These are phyloP conservation scores for Tachuris rubrigastra DNA, from an alignment of 2,113 vertebrate species.

Conservation along the genomic window DNA sequence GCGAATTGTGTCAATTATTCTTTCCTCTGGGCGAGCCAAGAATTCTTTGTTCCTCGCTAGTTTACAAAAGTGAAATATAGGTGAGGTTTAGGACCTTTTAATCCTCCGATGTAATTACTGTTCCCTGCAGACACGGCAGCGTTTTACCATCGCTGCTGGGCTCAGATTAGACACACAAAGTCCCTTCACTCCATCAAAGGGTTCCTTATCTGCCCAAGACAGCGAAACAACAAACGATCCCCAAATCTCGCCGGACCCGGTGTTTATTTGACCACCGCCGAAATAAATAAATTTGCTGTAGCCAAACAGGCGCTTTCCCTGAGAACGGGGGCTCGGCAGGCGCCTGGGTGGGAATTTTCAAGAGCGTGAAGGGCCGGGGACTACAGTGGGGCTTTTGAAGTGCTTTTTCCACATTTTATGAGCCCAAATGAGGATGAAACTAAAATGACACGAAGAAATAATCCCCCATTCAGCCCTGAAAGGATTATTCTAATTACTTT, in stretches of 20 bases:
- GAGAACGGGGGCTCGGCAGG: slow-evolving; percentile 44
- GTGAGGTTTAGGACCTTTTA: slow-evolving; percentile 72
- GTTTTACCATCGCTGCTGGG: slow-evolving; percentile 69
- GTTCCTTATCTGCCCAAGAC: slow-evolving; percentile 69
- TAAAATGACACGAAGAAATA: slow-evolving; percentile 62
- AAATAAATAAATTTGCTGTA: slow-evolving; percentile 24
- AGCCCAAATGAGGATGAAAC: slow-evolving; percentile 59
- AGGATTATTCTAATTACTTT: slow-evolving; percentile 76
- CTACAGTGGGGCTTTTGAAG: slow-evolving; percentile 38
- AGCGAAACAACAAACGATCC: slow-evolving; percentile 74
- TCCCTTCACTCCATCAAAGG: slow-evolving; percentile 69
- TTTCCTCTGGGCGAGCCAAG: slow-evolving; percentile 36
- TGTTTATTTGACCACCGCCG: slow-evolving; percentile 43
- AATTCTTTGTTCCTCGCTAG: slow-evolving; percentile 42
- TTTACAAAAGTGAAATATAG: slow-evolving; percentile 60
- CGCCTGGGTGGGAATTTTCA: slow-evolving; percentile 32
- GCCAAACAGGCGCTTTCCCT: slow-evolving; percentile 2
- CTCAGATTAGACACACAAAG: slow-evolving; percentile 75
- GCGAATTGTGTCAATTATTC: slow-evolving; percentile 38
- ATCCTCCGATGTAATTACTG: slow-evolving; percentile 78
- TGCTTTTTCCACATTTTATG: slow-evolving; percentile 34
- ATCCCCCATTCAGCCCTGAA: slow-evolving; percentile 63
- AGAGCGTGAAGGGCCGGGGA: neutral
- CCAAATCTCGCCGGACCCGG: neutral
- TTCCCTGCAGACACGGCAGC: slow-evolving; percentile 72